These are phyloP conservation scores for Rousettus leschenaultii DNA, from an alignment of 2,113 vertebrate genomes.

Conservation along the genomic window DNA sequence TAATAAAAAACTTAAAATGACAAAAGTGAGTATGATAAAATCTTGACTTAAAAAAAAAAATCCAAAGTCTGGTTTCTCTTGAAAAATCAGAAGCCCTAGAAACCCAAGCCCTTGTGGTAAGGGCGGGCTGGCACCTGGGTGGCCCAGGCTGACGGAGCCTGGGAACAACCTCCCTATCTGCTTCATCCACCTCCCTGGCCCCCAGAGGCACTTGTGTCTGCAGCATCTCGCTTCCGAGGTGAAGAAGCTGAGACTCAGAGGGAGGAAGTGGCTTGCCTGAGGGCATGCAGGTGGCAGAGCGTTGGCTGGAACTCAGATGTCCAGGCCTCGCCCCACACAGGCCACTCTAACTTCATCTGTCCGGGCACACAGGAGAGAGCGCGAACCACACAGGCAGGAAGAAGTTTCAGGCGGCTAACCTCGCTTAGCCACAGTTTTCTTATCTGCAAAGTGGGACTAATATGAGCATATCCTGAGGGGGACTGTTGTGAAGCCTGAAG, in stretches of 20 bases:
- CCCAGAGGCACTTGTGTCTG: fast-evolving
- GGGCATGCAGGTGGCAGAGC: not conserved
- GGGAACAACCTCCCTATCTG: fast-evolving
- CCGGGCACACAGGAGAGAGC: not conserved
- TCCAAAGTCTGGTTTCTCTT: not conserved
- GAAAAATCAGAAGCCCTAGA: not conserved
- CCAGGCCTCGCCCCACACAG: not conserved
- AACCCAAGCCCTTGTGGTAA: fast-evolving
- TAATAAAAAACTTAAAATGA: not conserved
- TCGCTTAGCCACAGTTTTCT: not conserved
- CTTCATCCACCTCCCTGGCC: not conserved
- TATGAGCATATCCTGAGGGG: not conserved
- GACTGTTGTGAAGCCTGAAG: not conserved
- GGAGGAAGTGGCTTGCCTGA: not conserved
- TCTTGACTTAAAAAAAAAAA: not conserved
- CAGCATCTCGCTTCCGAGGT: not conserved
- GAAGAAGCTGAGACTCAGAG: not conserved
- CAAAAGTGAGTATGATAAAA: not conserved
- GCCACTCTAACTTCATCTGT: not conserved
- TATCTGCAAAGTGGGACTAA: not conserved
- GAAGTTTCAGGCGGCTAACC: too few relatives aligned
- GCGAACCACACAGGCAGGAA: not conserved
- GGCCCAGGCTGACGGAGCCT: not conserved
- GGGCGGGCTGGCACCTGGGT: not conserved
- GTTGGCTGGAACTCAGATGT: too few relatives aligned